Conservation (phyloP, 2,888 invertebrate genomes). For the Serrognathus titanus region DNA sequence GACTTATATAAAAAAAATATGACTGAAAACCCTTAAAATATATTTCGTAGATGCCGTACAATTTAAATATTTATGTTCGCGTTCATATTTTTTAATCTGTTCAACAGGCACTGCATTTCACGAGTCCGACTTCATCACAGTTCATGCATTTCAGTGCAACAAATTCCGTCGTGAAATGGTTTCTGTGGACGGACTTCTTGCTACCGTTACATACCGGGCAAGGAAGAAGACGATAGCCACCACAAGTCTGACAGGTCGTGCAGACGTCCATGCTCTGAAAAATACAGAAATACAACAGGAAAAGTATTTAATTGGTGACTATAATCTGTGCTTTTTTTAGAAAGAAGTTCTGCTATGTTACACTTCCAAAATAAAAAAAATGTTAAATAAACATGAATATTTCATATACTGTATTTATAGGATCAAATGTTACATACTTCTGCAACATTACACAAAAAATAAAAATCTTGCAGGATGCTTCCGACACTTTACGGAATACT, state of each 20-base stretch:
- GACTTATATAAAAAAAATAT: background rate
- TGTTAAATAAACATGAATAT: too few relatives aligned
- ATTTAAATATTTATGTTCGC: conserved; percentile 13
- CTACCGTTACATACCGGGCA: conserved; percentile 93
- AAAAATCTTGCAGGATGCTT: too few relatives aligned
- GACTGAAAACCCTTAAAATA: background rate
- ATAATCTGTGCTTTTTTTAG: too few relatives aligned
- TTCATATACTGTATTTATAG: too few relatives aligned
- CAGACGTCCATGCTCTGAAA: conserved; percentile 76
- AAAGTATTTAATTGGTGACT: too few relatives aligned
- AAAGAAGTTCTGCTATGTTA: too few relatives aligned
- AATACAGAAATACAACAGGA: too few relatives aligned
- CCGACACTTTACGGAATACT: too few relatives aligned
- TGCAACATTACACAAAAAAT: too few relatives aligned
- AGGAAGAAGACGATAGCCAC: conserved; percentile 86
- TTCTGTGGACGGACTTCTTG: conserved; percentile 91
- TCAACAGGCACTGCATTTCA: conserved; percentile 82
- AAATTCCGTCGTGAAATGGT: conserved; percentile 92
- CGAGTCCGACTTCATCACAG: conserved; percentile 92
- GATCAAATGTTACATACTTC: too few relatives aligned
- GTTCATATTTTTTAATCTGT: conserved; percentile 12
- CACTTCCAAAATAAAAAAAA: too few relatives aligned
- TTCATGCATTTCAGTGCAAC: conserved; percentile 92
- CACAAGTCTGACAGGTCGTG: conserved; percentile 83
- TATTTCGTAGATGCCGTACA: conserved; percentile 4